Evolutionary conservation across 2,888 invertebrate species (phyloP), one percentile per base, ranked within the genome.

Genomic region (Pristionchus exspectatus): DNA sequence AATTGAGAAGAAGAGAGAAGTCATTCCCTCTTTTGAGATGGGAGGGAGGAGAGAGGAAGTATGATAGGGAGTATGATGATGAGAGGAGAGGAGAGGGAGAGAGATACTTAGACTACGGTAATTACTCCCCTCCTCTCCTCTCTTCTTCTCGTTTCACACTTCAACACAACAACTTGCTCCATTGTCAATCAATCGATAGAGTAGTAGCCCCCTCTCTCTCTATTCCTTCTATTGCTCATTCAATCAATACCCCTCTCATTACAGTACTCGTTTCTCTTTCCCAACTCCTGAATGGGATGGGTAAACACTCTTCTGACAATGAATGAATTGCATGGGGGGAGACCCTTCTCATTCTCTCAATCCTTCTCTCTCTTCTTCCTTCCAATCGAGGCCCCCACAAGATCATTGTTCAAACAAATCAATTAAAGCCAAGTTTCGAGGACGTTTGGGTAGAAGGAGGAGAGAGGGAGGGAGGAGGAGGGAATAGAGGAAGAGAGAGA

Each of bases 391-490:
- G 72, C 87, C 56, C 66, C 66, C n/a, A n/a, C n/a, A n/a, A 72
- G 87, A 86, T 90, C 87, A 91, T 91, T 91, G 91, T 91, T 91
- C 91, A 91, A 91, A 91, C 91, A 91, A 90, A 91, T 91, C 90
- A 91, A 91, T 91, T 90, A 91, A 91, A 90, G 90, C 89, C 90
- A 90, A 91, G 90, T 91, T 91, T 91, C 90, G 91, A 91, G 91
- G 91, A 90, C 91, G 90, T 83, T 77, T 72, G 90, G 30, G 87
- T 50, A 69, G 33, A n/a, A n/a, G n/a, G 66, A 66, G 24, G 66
- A 63, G 21, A 30, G 63, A 87, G 69, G 50, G 86, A 86, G 63
- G 50, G 86, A 30, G 50, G 63, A 27, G 38, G 87, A 87, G 50
- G 27, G 44, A 69, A n/a, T n/a, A n/a, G n/a, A n/a, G n/a, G n/a